Percentiles rank a stretch among this genome's conserved stretches.
Conservation (phyloP, 2,797 vertebrate species). For the Sebastes oblongus region DNA sequence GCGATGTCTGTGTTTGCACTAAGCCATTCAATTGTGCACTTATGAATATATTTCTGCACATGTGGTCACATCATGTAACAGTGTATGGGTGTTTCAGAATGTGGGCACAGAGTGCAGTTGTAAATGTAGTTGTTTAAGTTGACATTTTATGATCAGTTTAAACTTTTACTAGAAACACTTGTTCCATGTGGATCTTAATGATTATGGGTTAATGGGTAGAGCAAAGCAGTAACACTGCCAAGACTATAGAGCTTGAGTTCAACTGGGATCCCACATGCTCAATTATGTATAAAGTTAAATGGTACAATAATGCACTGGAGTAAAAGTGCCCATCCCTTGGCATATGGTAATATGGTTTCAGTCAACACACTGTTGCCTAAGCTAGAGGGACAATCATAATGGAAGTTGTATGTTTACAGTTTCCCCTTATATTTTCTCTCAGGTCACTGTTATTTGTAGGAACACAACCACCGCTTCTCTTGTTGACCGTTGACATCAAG, state of each 20-base stretch:
- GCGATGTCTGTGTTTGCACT: neutral
- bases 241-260: neutral
- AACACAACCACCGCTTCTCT: neutral
- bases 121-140: neutral
- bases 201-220: neutral
- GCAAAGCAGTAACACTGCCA: neutral
- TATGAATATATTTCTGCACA: slow-evolving; percentile 9
- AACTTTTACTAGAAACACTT: neutral
- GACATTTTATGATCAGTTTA: slow-evolving; percentile 8
- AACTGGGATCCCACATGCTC: slow-evolving; percentile 8
- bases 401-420: neutral
- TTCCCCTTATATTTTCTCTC: neutral
- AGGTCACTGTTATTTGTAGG: neutral
- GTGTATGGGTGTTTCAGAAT: neutral
- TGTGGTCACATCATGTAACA: neutral
- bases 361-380: neutral
- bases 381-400: neutral
- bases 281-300: slow-evolving; percentile 30
- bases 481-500: neutral
- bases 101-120: neutral
- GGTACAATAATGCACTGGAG: neutral
- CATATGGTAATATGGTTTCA: neutral
- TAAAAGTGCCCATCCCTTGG: neutral
- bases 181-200: neutral
- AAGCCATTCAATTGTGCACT: neutral